These are phyloP conservation scores for Passer domesticus DNA, from an alignment of 2,113 vertebrate species.

Conservation along the genomic window DNA sequence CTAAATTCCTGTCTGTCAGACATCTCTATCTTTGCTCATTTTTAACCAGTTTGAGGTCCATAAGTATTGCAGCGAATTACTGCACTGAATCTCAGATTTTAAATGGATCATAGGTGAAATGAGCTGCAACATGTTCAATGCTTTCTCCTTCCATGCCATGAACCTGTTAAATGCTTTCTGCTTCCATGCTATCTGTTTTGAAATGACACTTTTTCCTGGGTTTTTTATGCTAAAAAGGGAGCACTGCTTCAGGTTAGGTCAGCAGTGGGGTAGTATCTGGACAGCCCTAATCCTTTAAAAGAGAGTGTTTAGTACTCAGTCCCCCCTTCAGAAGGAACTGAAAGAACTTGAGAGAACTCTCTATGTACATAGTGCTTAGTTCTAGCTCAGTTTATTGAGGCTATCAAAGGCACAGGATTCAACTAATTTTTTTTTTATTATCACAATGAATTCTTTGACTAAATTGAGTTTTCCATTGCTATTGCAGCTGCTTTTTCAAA, in stretches of 20 bases:
- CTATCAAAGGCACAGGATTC: neutral
- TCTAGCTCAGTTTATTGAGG: neutral
- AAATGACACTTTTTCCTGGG: neutral
- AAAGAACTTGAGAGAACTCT: neutral
- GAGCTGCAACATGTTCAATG: neutral
- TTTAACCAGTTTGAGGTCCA: neutral
- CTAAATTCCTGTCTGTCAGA: constrained; percentile 13
- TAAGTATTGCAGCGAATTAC: neutral
- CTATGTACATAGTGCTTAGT: neutral
- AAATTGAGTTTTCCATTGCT: constrained; percentile 23
- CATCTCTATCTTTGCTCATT: neutral
- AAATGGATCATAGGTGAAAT: neutral
- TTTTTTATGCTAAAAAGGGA: neutral
- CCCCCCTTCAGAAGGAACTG: neutral
- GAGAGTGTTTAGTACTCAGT: neutral
- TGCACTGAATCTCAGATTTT: neutral
- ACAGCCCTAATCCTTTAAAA: neutral
- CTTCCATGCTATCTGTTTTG: neutral
- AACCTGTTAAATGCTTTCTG: neutral
- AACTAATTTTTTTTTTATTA: constrained; percentile 39
- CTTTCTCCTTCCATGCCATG: neutral
- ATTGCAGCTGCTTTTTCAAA: constrained; percentile 46
- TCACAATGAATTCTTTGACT: neutral
- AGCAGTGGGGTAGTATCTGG: neutral
- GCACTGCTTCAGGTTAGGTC: neutral